phyloP scores from a whole-genome alignment of 2,113 vertebrate species.

The Choloepus hoffmanni region DNA sequence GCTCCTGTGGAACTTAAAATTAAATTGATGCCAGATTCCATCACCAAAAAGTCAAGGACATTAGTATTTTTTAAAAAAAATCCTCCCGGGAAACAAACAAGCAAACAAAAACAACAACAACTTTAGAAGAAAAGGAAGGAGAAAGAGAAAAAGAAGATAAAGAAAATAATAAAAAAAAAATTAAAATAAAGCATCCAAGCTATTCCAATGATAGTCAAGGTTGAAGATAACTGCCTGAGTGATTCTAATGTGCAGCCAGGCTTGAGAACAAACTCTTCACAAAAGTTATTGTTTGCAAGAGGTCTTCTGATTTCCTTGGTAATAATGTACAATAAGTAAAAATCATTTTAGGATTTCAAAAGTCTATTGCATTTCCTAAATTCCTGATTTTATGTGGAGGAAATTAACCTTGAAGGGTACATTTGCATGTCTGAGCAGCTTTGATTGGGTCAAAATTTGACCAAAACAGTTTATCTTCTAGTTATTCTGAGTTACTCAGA shows the following conservation, averaged over 20 bases:
- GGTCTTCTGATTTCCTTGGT: slow-evolving; percentile 23
- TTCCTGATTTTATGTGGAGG: background rate
- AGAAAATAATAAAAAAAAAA: no score
- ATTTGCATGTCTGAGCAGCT: slow-evolving; percentile 13
- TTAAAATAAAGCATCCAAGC: background rate
- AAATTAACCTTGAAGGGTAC: slow-evolving; percentile 18
- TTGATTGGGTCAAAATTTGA: background rate
- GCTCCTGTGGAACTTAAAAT: background rate
- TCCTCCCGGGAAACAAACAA: background rate
- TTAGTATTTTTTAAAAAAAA: background rate
- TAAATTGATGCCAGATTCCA: background rate
- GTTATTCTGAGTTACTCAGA: slow-evolving; percentile 2
- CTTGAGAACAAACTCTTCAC: slow-evolving; percentile 1
- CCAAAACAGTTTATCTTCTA: background rate
- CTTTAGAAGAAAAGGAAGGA: no score
- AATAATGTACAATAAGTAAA: background rate
- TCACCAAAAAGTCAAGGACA: background rate
- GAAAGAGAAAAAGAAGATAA: no score
- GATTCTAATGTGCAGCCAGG: background rate
- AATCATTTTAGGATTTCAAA: slow-evolving; percentile 42
- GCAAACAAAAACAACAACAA: background rate
- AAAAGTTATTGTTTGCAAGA: background rate
- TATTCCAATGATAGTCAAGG: background rate
- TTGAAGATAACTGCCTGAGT: background rate
- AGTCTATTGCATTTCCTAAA: background rate